Evolutionary conservation across 2,888 invertebrate genomes (phyloP), one percentile per base, ranked within the genome.

Genomic region (Cecidostiba fungosa): DNA sequence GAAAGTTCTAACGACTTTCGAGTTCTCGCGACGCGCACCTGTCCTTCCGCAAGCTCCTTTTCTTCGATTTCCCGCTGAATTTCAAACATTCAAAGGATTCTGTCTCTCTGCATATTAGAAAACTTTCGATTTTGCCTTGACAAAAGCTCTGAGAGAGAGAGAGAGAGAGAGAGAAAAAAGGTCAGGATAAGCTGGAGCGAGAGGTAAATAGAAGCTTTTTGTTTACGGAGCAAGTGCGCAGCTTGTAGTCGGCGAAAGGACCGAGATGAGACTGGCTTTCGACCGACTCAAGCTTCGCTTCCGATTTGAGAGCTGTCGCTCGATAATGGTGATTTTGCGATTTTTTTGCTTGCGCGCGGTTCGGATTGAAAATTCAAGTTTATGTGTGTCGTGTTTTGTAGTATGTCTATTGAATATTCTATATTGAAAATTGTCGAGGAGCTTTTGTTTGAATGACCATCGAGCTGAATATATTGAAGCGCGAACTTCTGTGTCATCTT

Each of bases 1-100:
- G 1, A 84, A 87, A 86, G 82, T 87, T 86, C 85, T 85, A 87
- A 87, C 86, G 86, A 87, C 86, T 87, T 87, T 85, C 74, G 73
- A 86, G 82, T 85, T 87, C 86, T 85, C 79, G 12, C 77, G 43
- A 54, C 54, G 32, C 54, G 32, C 50, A 16, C 32, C 79, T 23
- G 66, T 59, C 77, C 54, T 36, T 77, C 54, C 77, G 29, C 50
- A 2, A 5, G 23, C 29, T 32, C 16, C 50, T 73, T 87, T 87
- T 84, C 79, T 85, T 79, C 77, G 85, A 87, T 87, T 84, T 84
- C 78, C 66, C 78, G 78, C 72, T 85, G 85, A 85, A 87, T 87
- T 84, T 87, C 84, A 84, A 85, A 85, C 84, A 85, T 85, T 85
- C 84, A 81, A 87, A 80, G 62, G 81, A 84, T 87, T 85, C 79